Evolutionary conservation across 1,140 invertebrate genomes (phyloP).

Genomic region (Micrasema longulum): DNA sequence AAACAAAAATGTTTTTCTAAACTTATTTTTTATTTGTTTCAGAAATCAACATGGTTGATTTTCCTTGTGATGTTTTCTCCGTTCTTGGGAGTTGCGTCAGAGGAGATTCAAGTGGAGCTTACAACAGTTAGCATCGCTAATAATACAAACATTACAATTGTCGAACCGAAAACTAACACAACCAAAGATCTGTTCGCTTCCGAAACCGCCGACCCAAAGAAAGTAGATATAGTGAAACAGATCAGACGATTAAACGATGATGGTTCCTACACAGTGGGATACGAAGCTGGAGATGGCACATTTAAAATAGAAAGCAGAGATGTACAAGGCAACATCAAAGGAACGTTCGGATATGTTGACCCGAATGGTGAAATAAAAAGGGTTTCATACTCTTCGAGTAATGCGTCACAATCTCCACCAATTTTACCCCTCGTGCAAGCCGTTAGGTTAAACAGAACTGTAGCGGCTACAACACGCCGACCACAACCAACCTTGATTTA

Average conservation of each 20-base stretch:
- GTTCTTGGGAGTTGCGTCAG: slow-evolving; percentile 53
- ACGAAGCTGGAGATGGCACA: slow-evolving; percentile 85
- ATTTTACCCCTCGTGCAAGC: no score
- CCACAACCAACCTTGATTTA: slow-evolving; percentile 65
- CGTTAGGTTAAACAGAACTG: slow-evolving; percentile 64
- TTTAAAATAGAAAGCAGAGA: slow-evolving; percentile 88
- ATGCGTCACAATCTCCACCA: slow-evolving; percentile 63
- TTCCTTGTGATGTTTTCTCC: slow-evolving; percentile 48
- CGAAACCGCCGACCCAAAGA: slow-evolving; percentile 69
- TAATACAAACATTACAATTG: no score
- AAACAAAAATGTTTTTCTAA: no score
- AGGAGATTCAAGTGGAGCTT: slow-evolving; percentile 53
- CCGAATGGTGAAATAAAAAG: slow-evolving; percentile 83
- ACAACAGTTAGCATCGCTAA: slow-evolving; percentile 43
- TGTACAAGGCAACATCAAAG: slow-evolving; percentile 84
- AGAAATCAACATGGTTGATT: slow-evolving; percentile 55
- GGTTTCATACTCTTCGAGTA: slow-evolving; percentile 81
- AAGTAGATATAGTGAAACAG: slow-evolving; percentile 77
- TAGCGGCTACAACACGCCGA: slow-evolving; percentile 64
- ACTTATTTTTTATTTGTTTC: slow-evolving; percentile 48
- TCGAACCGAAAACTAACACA: slow-evolving; percentile 53
- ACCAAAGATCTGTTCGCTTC: slow-evolving; percentile 68
- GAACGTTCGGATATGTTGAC: slow-evolving; percentile 88
- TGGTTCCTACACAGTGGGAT: slow-evolving; percentile 87
- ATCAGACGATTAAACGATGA: slow-evolving; percentile 86